phyloP scores from a whole-genome alignment of 2,113 vertebrate species.

The Microtus montanus region DNA sequence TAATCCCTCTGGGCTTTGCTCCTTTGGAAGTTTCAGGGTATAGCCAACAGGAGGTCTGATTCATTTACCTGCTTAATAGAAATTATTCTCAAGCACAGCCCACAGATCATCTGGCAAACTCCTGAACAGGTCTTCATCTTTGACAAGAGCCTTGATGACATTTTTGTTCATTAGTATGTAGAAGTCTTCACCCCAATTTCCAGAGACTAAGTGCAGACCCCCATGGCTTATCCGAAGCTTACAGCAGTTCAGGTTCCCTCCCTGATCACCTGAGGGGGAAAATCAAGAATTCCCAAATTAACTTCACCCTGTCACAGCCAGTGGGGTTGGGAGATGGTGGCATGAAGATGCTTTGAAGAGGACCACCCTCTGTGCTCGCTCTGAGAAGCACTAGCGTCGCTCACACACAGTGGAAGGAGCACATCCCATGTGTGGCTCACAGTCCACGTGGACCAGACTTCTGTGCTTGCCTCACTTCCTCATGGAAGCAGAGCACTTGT shows the following conservation, averaged over 20 bases:
- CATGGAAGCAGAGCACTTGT: background rate
- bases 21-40: background rate
- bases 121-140: background rate
- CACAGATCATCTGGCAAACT: background rate
- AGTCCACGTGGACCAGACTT: background rate
- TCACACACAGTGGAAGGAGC: background rate
- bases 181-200: background rate
- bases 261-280: rapidly evolving
- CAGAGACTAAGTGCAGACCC: background rate
- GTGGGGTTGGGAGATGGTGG: background rate
- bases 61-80: background rate
- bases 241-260: background rate
- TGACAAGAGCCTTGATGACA: background rate
- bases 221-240: too few relatives aligned
- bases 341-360: background rate
- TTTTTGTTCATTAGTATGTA: too few relatives aligned
- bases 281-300: background rate
- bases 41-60: background rate
- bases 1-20: background rate
- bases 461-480: background rate
- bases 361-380: background rate
- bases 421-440: background rate
- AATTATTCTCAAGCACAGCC: background rate
- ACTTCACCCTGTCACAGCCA: background rate
- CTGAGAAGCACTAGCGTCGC: background rate